Evolutionary conservation across 1,140 invertebrate species (phyloP), one percentile per base, ranked within the genome.

Genomic region (Aphidius gifuensis): DNA sequence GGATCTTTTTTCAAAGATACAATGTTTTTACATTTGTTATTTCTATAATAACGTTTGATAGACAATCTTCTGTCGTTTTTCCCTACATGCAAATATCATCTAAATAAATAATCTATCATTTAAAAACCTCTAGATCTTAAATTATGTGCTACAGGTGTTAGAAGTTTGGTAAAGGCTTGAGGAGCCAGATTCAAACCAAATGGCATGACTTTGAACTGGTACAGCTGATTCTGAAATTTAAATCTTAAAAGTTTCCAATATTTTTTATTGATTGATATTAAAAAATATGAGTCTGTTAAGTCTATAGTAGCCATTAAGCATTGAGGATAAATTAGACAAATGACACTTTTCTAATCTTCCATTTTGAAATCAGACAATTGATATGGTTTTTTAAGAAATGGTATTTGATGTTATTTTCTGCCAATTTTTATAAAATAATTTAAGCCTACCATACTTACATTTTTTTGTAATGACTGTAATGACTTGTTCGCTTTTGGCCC

Each of bases 1-100:
- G 62, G 65, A 32, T 66, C 65, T 43, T 39, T 56, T 43, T 50
- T 21, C 58, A 58, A 61, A 11, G 53, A 66, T 32, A 61, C 16
- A 39, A 54, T 64, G 5, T 43, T 47, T 46, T 60, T 43, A n/a
- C 65, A 66, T 54, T 66, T 66, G 4, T n/a, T 11, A 5, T 66
- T 66, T n/a, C n/a, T n/a, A n/a, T n/a, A n/a, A n/a, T n/a, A n/a
- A 54, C 32, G 44, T 54, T 60, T 0, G 16, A 9, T 8, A 1
- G 23, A 23, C 51, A 60, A 23, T 54, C 40, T 6, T 4, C 47
- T 7, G 38, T 5, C n/a, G 60, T 23, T 3, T 46, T 47, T 44
- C 51, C 60, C 3, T 54, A 9, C 4, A 32, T 9, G 11, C 54
- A n/a, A 5, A 45, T 38, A 40, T 61, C 51, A 40, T 54, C 60